Percentiles rank a stretch among this genome's conserved stretches.
These are phyloP conservation scores for Phalloptychus januarius DNA, from an alignment of 2,797 vertebrate species.

Conservation along the genomic window DNA sequence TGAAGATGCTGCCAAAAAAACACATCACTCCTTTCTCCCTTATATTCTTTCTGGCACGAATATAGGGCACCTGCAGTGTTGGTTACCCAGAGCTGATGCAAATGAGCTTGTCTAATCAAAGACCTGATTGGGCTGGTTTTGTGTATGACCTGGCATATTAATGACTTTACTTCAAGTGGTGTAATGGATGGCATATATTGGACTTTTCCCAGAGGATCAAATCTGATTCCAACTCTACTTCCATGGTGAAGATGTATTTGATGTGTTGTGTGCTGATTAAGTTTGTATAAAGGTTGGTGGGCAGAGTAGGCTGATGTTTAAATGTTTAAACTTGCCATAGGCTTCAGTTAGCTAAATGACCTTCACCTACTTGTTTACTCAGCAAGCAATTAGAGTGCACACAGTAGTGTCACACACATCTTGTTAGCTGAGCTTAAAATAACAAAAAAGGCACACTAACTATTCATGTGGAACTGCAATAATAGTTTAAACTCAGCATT, in stretches of 20 bases:
- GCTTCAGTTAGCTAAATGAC: slow-evolving; percentile 56
- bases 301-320: slow-evolving; percentile 18
- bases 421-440: slow-evolving; percentile 25
- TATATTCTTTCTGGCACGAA: slow-evolving; percentile 64
- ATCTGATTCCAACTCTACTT: slow-evolving; percentile 44
- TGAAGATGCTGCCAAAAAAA: slow-evolving; percentile 54
- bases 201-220: slow-evolving; percentile 38
- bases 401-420: slow-evolving; percentile 12
- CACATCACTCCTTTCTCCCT: slow-evolving; percentile 54
- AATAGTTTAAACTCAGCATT: background rate
- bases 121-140: slow-evolving; percentile 53
- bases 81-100: slow-evolving; percentile 66
- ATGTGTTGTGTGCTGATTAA: slow-evolving; percentile 39
- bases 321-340: slow-evolving; percentile 63
- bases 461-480: slow-evolving; percentile 23
- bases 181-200: slow-evolving; percentile 34
- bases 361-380: slow-evolving; percentile 58
- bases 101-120: slow-evolving; percentile 69
- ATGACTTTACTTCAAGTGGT: slow-evolving; percentile 54
- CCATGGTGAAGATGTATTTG: slow-evolving; percentile 26
- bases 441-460: slow-evolving; percentile 23
- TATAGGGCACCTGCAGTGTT: slow-evolving; percentile 72
- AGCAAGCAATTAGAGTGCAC: slow-evolving; percentile 36
- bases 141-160: slow-evolving; percentile 61
- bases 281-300: slow-evolving; percentile 49